These are phyloP conservation scores for Balaeniceps rex DNA, from an alignment of 2,113 vertebrate genomes.

Conservation along the genomic window DNA sequence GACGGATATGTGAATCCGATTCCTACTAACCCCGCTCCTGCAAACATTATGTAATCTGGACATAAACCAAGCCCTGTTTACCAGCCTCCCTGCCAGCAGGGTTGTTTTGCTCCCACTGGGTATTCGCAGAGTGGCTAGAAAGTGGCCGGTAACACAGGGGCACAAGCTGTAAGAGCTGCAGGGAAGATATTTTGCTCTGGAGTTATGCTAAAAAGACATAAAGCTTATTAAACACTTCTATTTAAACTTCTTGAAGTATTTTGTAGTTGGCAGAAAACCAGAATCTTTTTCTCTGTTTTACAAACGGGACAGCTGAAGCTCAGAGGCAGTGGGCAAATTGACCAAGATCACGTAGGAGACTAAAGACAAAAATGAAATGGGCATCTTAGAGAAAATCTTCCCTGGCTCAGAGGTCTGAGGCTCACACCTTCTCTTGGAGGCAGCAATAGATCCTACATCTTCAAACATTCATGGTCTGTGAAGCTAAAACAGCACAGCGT, in stretches of 20 bases:
- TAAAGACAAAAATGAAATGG: neutral
- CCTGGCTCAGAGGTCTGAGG: neutral
- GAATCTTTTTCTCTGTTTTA: neutral
- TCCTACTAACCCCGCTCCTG: neutral
- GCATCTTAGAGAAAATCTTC: neutral
- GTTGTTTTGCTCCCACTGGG: neutral
- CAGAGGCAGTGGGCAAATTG: neutral
- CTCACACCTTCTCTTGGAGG: neutral
- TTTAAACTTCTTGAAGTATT: neutral
- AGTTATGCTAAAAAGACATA: neutral
- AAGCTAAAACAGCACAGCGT: neutral
- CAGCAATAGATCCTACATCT: neutral
- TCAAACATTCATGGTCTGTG: neutral
- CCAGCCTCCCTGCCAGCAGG: neutral
- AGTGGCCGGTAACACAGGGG: neutral
- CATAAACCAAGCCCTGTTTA: conserved; percentile 10
- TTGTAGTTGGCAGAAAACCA: neutral
- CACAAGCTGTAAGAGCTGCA: neutral
- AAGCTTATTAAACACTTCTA: neutral
- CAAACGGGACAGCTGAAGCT: neutral
- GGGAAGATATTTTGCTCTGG: neutral
- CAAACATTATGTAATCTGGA: conserved; percentile 37
- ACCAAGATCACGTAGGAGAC: neutral
- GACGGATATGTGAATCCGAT: neutral
- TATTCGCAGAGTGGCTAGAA: neutral